A percentile compares a stretch with the other conserved stretches of the same genome.
phyloP scores from a whole-genome alignment of 2,888 invertebrate genomes.

The Parochlus steinenii region DNA sequence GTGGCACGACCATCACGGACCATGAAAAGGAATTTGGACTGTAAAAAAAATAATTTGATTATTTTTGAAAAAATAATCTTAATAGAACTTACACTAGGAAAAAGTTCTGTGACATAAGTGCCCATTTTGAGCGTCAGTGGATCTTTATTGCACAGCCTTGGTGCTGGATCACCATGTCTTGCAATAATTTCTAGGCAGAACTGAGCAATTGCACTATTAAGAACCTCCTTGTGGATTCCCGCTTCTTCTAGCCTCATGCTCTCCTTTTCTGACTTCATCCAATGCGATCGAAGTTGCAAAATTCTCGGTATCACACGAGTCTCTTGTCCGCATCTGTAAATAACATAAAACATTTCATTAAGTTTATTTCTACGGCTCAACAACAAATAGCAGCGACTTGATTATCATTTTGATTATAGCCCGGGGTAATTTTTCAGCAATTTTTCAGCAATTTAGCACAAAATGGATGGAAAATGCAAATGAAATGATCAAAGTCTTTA shows the following conservation, averaged over 20 bases:
- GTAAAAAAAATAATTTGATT: conserved; percentile 12
- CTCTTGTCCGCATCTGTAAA: conserved; percentile 80
- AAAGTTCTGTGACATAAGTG: conserved; percentile 81
- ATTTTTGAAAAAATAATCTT: neutral
- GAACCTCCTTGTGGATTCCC: conserved; percentile 78
- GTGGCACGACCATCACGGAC: conserved; percentile 96
- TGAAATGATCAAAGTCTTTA: no score
- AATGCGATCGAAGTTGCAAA: conserved; percentile 87
- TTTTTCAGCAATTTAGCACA: no score
- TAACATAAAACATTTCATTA: conserved; percentile 15
- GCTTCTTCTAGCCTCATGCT: conserved; percentile 81
- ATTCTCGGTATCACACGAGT: conserved; percentile 92
- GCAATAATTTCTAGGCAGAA: conserved; percentile 95
- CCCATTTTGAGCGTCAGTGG: conserved; percentile 96
- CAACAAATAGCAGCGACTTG: neutral
- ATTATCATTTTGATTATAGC: no score
- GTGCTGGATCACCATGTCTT: conserved; percentile 88
- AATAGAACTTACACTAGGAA: conserved; percentile 52
- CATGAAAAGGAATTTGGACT: conserved; percentile 94
- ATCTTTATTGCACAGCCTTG: conserved; percentile 95
- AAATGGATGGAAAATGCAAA: no score
- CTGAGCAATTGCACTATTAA: conserved; percentile 90
- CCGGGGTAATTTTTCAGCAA: no score
- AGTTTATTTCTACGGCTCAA: neutral
- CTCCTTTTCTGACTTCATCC: conserved; percentile 89